phyloP scores from a whole-genome alignment of 2,888 invertebrate species.

The Dione vanillae region DNA sequence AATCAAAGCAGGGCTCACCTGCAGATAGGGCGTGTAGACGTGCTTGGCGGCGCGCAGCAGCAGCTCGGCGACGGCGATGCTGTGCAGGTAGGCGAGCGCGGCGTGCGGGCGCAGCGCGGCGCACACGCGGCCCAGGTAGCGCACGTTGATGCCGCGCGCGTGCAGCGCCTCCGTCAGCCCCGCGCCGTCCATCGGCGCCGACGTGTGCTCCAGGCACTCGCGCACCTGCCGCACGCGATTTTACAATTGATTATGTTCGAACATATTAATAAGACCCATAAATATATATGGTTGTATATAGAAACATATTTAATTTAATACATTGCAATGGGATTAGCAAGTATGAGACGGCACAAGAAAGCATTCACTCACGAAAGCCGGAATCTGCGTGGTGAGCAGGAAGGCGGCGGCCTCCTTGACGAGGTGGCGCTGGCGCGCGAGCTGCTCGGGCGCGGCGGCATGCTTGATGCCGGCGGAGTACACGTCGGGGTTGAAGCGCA shows the following conservation, averaged over 20 bases:
- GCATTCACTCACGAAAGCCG: conserved; percentile 90
- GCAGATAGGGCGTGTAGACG: conserved; percentile 95
- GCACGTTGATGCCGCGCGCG: conserved; percentile 97
- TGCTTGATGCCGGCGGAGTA: conserved; percentile 97
- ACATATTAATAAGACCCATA: too few species aligned
- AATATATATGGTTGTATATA: too few species aligned
- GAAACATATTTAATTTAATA: too few species aligned
- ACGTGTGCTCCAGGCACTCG: conserved; percentile 95
- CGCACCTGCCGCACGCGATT: conserved; percentile 90
- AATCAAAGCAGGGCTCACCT: conserved; percentile 73
- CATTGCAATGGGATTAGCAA: too few species aligned
- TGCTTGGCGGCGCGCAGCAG: conserved; percentile 96
- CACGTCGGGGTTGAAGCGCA: conserved; percentile 99
- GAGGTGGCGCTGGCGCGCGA: conserved; percentile 93
- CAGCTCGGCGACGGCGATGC: conserved; percentile 95
- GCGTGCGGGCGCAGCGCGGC: conserved; percentile 90
- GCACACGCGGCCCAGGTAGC: conserved; percentile 97
- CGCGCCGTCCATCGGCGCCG: conserved; percentile 97
- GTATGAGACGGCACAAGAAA: too few species aligned
- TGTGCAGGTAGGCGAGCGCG: conserved; percentile 93
- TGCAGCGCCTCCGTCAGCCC: conserved; percentile 97
- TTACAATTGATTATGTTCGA: too few species aligned
- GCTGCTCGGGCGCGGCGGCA: conserved; percentile 86
- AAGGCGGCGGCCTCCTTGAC: conserved; percentile 98
- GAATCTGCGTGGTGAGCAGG: conserved; percentile 96